Evolutionary conservation across 1,140 invertebrate species (phyloP).

Genomic region (Zaprionus gabonicus): DNA sequence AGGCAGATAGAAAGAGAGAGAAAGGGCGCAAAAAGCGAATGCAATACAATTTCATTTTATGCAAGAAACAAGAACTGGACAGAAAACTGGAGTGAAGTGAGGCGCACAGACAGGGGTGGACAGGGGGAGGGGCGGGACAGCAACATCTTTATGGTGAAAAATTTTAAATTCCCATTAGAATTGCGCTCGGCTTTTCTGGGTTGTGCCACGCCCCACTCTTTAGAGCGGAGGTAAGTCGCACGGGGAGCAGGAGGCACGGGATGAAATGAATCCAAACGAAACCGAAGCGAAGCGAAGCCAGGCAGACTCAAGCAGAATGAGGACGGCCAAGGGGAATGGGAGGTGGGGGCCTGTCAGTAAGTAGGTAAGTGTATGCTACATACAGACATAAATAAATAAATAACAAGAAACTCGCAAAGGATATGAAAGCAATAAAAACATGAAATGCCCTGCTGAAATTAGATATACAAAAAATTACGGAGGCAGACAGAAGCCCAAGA

Average conservation of each 20-base stretch:
- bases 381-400: constrained; percentile 63
- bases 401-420: constrained; percentile 45
- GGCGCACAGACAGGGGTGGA: neutral
- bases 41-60: constrained; percentile 82
- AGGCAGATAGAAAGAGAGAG: constrained; percentile 10
- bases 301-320: constrained; percentile 35
- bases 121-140: constrained; percentile 22
- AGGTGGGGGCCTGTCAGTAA: constrained; percentile 40
- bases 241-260: constrained; percentile 31
- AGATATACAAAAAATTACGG: constrained; percentile 46
- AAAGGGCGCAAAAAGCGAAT: constrained; percentile 42
- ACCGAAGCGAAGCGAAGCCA: constrained; percentile 19
- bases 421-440: constrained; percentile 53
- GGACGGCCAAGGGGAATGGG: constrained; percentile 29
- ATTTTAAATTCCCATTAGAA: constrained; percentile 81
- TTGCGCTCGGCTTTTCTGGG: constrained; percentile 57
- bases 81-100: constrained; percentile 41
- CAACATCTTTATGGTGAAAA: constrained; percentile 74
- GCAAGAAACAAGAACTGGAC: constrained; percentile 71
- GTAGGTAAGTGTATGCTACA: constrained; percentile 72
- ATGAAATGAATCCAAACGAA: constrained; percentile 72
- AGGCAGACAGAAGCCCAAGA: constrained; percentile 2
- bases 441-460: constrained; percentile 49
- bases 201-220: constrained; percentile 2
- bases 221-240: constrained; percentile 34